Base-by-base conservation (phyloP, 2,797 vertebrate species). In the Clamator glandarius region DNA sequence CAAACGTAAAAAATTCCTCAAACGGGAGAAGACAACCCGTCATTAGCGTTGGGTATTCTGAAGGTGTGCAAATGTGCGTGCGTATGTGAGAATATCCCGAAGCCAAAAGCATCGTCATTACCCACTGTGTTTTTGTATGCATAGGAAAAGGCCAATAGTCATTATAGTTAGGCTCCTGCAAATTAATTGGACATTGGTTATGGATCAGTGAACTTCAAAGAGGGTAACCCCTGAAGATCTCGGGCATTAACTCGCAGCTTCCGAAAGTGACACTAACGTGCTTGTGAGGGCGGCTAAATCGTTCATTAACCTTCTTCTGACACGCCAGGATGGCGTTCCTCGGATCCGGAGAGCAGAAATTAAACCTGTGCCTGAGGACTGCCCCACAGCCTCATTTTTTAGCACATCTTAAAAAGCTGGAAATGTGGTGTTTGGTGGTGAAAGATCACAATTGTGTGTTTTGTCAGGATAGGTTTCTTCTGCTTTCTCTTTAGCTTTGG, bases 131-230 rank as follows among this genome's bases (percentile, higher is more conserved):
- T 92, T 96, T 95, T 95, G 85, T 93, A 73, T 54, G 90, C 3
- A 4, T 92, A 67, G 80, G 85, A 93, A 96, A 94, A 97, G 95
- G 93, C 95, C 95, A 97, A 92, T 93, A 96, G 96, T 96, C 93
- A 95, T 97, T 95, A 87, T 93, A 80, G 93, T 93, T 94, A 76
- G 87, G 92, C 89, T 96, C 77, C 92, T 93, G 93, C 91, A 96
- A 94, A 96, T 96, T 96, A 96, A 95, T 97, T 97, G 95, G 95
- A 88, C 91, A 88, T 96, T 94, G 92, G 89, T 97, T 94, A 91
- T 96, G 96, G 95, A 96, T 97, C 96, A 96, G 92, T 94, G 95
- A 93, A 95, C 95, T 94, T 96, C 96, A 97, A 97, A 96, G 95
- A 84, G 91, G 87, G 89, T 57, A 96, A 90, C 95, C 95, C 93